Percentiles rank a stretch among this genome's conserved stretches.
Conservation (phyloP, 2,888 invertebrate genomes). For the Seladonia tumulorum region DNA sequence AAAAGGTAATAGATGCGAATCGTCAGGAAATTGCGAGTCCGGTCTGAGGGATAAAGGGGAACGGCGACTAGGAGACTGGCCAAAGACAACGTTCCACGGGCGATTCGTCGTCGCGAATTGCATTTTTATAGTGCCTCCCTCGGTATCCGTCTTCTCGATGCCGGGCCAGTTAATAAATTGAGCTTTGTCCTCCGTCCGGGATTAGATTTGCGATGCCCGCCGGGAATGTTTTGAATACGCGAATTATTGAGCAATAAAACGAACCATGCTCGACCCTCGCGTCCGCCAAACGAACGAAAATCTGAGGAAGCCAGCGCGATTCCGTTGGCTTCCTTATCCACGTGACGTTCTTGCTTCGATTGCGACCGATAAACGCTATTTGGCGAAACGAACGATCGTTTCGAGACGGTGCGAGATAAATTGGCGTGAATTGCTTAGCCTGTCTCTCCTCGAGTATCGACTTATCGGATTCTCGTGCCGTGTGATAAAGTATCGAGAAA, state of each 20-base stretch:
- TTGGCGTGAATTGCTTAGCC: neutral
- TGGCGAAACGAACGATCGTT: conserved; percentile 10
- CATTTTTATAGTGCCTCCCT: conserved; percentile 40
- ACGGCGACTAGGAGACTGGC: conserved; percentile 44
- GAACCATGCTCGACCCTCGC: neutral
- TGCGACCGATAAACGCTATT: conserved; percentile 4
- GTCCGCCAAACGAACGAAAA: neutral
- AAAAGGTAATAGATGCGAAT: conserved; percentile 24
- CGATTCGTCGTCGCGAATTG: conserved; percentile 33
- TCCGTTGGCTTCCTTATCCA: conserved; percentile 30
- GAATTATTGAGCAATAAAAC: conserved; percentile 59
- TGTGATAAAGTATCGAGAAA: neutral
- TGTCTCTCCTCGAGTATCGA: neutral
- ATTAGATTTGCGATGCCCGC: neutral
- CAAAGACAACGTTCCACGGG: conserved; percentile 29
- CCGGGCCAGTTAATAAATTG: conserved; percentile 45
- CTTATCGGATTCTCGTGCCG: neutral
- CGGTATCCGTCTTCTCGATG: conserved; percentile 26
- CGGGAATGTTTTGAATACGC: conserved; percentile 20
- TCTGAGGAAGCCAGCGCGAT: neutral
- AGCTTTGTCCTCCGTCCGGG: conserved; percentile 9
- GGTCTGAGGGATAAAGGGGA: neutral
- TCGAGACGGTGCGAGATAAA: neutral
- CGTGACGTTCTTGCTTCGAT: conserved; percentile 20
- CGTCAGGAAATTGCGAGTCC: conserved; percentile 31